Evolutionary conservation across 1,140 invertebrate genomes (phyloP).

Genomic region (Steinernema khuongi): DNA sequence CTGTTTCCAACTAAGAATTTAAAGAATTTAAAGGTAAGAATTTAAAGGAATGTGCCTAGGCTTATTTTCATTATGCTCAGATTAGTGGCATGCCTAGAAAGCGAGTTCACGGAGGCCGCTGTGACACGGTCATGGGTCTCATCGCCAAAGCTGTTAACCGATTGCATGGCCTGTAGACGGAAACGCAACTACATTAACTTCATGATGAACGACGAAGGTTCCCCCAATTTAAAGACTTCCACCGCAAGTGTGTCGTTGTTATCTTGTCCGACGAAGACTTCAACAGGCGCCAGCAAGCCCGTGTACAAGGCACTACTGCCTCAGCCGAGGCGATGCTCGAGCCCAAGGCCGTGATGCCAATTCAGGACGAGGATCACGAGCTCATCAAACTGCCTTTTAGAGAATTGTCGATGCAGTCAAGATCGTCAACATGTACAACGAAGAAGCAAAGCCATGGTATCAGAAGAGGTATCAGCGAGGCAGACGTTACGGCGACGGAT

Average conservation of each 20-base stretch:
- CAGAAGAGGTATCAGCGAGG: conserved; percentile 33
- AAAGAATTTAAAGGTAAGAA: no score
- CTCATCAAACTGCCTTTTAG: conserved; percentile 49
- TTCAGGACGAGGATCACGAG: conserved; percentile 45
- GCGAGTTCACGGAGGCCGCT: conserved; percentile 48
- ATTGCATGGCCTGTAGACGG: conserved; percentile 48
- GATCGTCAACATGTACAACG: conserved; percentile 46
- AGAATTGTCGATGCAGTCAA: conserved; percentile 52
- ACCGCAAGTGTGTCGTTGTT: conserved; percentile 52
- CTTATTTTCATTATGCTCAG: conserved; percentile 22
- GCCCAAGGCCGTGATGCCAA: conserved; percentile 51
- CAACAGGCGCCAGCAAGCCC: conserved; percentile 22
- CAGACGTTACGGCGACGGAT: conserved; percentile 10
- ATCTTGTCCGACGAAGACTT: conserved; percentile 38
- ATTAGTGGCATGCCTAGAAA: conserved; percentile 53
- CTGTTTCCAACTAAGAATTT: conserved; percentile 42
- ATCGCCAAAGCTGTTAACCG: conserved; percentile 49
- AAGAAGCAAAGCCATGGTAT: conserved; percentile 50
- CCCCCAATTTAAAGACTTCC: conserved; percentile 48
- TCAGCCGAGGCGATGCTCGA: conserved; percentile 53
- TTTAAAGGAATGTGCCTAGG: no score
- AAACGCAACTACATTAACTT: conserved; percentile 57
- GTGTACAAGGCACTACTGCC: conserved; percentile 39
- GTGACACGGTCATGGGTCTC: conserved; percentile 57
- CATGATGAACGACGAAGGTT: conserved; percentile 50